phyloP scores from a whole-genome alignment of 2,113 vertebrate genomes.

The Oreochromis aureus region DNA sequence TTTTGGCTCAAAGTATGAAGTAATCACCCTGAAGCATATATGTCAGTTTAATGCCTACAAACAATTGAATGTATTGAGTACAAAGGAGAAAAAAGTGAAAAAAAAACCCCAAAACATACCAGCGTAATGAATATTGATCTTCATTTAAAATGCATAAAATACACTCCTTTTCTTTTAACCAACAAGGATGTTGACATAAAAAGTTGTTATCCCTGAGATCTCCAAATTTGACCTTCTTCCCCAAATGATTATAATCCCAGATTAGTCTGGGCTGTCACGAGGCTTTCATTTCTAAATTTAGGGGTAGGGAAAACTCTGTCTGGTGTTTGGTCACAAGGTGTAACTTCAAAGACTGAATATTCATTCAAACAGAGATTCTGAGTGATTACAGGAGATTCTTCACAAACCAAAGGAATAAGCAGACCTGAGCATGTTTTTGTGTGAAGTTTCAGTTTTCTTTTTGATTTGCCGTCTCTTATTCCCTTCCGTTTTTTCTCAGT shows the following conservation, averaged over 20 bases:
- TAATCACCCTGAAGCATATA: neutral
- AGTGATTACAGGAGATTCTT: neutral
- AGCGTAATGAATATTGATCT: neutral
- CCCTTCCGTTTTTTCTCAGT: neutral
- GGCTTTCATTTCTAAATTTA: neutral
- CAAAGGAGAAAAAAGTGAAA: neutral
- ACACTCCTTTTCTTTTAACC: neutral
- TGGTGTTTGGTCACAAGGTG: constrained; percentile 1
- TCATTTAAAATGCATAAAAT: neutral
- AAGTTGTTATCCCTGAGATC: neutral
- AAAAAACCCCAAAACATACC: neutral
- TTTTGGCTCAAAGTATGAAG: neutral
- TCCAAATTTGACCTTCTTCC: neutral
- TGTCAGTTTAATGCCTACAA: neutral
- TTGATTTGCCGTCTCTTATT: neutral
- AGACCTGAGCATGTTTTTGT: neutral
- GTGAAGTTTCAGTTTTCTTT: neutral
- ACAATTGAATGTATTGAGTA: neutral
- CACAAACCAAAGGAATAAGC: neutral
- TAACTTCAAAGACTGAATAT: neutral
- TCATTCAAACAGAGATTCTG: neutral
- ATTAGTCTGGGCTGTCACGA: neutral
- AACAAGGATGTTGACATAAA: neutral
- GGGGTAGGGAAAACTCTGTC: neutral
- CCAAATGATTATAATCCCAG: neutral